Percentiles rank a stretch among this genome's conserved stretches.
These are phyloP conservation scores for Hippocampus abdominalis DNA, from an alignment of 2,113 vertebrate species.

Conservation along the genomic window DNA sequence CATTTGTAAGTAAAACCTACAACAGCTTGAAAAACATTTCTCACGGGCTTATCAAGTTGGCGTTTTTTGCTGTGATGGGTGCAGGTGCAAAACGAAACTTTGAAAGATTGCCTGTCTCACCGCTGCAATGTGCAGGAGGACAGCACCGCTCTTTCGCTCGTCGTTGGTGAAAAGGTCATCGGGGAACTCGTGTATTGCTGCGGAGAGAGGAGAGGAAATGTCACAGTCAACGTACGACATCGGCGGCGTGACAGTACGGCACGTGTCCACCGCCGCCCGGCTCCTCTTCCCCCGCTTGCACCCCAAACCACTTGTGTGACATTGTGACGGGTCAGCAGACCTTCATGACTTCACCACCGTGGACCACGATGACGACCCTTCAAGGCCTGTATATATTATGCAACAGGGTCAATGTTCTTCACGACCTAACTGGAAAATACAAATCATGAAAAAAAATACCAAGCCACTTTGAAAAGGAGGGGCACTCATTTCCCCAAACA, in stretches of 20 bases:
- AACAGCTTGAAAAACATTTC: not conserved
- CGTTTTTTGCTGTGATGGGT: not conserved
- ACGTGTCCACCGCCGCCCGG: slow-evolving; percentile 3
- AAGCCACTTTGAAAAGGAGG: too few species aligned
- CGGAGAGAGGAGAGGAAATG: slow-evolving; percentile 58
- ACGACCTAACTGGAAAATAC: not conserved
- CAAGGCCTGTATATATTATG: not conserved
- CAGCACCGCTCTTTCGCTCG: slow-evolving; percentile 82
- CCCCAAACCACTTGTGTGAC: not conserved
- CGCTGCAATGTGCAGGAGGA: slow-evolving; percentile 87
- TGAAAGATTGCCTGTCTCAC: slow-evolving; percentile 70
- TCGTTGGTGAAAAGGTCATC: slow-evolving; percentile 85
- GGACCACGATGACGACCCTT: not conserved
- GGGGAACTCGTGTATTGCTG: slow-evolving; percentile 94
- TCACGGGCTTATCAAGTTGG: not conserved
- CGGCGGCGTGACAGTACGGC: slow-evolving; percentile 26
- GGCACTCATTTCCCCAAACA: too few species aligned
- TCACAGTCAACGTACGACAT: slow-evolving; percentile 42
- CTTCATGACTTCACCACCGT: not conserved
- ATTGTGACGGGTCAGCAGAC: not conserved
- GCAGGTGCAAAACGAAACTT: not conserved
- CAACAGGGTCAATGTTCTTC: not conserved
- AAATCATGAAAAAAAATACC: slow-evolving; percentile 30
- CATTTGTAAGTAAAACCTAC: not conserved
- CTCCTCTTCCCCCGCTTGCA: not conserved